These are phyloP conservation scores for Crambe crambe DNA, from an alignment of 37 sponge, comb jelly and placozoan species.

Conservation along the genomic window DNA sequence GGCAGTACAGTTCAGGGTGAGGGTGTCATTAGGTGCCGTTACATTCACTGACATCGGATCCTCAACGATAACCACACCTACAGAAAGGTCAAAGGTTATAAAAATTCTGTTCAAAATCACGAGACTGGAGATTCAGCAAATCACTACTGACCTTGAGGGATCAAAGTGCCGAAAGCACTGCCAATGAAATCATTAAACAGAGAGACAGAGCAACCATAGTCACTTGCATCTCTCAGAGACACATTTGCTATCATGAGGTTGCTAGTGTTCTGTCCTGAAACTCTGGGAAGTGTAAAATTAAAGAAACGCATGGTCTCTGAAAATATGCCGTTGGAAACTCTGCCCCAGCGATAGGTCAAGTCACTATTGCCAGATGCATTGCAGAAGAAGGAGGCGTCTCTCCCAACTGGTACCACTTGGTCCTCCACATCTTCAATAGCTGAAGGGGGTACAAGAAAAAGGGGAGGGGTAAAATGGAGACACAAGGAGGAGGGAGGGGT, in stretches of 20 bases:
- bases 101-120: too few relatives aligned
- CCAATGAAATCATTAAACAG: not conserved
- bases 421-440: slow-evolving; percentile 1
- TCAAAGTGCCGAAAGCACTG: not conserved
- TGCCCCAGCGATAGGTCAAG: not conserved
- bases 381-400: not conserved
- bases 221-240: not conserved
- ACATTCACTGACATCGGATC: not conserved
- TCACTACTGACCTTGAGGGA: not conserved
- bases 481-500: not conserved
- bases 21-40: not conserved
- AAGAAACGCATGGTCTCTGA: not conserved
- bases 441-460: not conserved
- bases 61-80: not conserved
- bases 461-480: not conserved
- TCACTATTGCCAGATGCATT: not conserved
- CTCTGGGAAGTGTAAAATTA: not conserved
- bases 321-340: not conserved
- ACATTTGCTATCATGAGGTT: slow-evolving; percentile 12
- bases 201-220: slow-evolving; percentile 22
- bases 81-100: not conserved
- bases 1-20: slow-evolving; percentile 10
- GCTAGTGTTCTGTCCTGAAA: slow-evolving; percentile 9
- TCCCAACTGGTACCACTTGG: not conserved
- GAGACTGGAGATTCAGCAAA: not conserved